Conservation (phyloP, 2,113 vertebrate genomes). For the Dromiciops gliroides region DNA sequence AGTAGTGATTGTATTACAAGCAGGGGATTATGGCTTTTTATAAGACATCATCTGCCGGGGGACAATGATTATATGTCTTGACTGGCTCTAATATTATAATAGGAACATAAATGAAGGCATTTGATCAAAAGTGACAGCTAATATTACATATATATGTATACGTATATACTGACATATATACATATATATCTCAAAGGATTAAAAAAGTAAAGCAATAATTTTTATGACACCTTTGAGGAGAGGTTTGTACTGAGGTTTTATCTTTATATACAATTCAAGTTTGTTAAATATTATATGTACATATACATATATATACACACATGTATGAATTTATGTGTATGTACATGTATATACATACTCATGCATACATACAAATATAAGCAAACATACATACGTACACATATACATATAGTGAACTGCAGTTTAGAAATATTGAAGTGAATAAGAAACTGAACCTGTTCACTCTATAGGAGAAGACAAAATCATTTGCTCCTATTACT, state of each 20-base stretch:
- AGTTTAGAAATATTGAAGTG: slow-evolving; percentile 46
- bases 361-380: no score
- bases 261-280: slow-evolving; percentile 42
- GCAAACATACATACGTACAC: not conserved
- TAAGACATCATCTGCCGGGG: slow-evolving; percentile 65
- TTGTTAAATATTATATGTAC: not conserved
- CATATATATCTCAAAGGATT: slow-evolving; percentile 63
- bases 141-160: not conserved
- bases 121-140: slow-evolving; percentile 64
- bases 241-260: slow-evolving; percentile 54
- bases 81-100: slow-evolving; percentile 52
- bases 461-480: not conserved
- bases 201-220: slow-evolving; percentile 56
- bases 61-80: slow-evolving; percentile 61
- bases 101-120: slow-evolving; percentile 52
- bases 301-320: not conserved
- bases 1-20: slow-evolving; percentile 64
- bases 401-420: not conserved
- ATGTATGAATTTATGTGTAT: not conserved
- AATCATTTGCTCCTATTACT: slow-evolving; percentile 8
- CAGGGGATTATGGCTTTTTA: slow-evolving; percentile 4
- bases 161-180: not conserved
- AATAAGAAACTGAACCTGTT: slow-evolving; percentile 23
- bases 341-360: no score
- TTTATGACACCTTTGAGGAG: slow-evolving; percentile 60